Base-by-base conservation (phyloP, 1,140 invertebrate species). In the Drosophila kanapiae region DNA sequence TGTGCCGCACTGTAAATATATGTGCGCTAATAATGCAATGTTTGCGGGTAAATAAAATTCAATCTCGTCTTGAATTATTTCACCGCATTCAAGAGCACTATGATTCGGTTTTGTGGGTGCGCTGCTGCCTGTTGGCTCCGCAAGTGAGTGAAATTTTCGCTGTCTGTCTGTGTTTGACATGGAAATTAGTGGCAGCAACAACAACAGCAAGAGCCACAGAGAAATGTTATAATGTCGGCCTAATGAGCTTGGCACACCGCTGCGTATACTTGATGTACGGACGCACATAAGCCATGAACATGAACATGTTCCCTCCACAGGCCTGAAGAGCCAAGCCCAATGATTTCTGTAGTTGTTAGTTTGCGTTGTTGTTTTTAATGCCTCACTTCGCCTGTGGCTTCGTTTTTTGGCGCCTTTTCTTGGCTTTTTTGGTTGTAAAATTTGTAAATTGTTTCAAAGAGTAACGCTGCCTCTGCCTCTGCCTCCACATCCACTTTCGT, bases 391-490 rank as follows among this genome's bases (percentile, higher is more conserved):
- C 14, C 56, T 82, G 78, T 42, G 56, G 16, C 51, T 77, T 75
- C 68, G 23, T 48, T 64, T 61, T 48, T 48, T 74, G 62, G 67
- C 23, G 67, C 33, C 53, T 58, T 62, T 68, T 76, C 16, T 27
- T 48, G 59, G 54, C 38, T 64, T 63, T 63, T 83, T 74, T 67
- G 16, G 43, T 14, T 71, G 53, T 71, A 71, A 65, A 67, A 38
- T 56, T 60, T 78, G 76, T 88, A 87, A 87, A 88, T 84, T 88
- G 69, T 86, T 86, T 83, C 81, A 86, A 64, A 77, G 40, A 49
- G 74, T 70, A 67, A 63, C 49, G 23, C 23, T 23, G 54, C n/a
- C 13, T 10, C 48, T 0, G 0, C 65, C 49, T 64, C 42, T 48
- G 54, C n/a, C 57, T 48, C 48, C 51, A 53, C 29, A 18, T n/a